phyloP scores from a whole-genome alignment of 1,140 invertebrate genomes.

The Hylyphantes graminicola region DNA sequence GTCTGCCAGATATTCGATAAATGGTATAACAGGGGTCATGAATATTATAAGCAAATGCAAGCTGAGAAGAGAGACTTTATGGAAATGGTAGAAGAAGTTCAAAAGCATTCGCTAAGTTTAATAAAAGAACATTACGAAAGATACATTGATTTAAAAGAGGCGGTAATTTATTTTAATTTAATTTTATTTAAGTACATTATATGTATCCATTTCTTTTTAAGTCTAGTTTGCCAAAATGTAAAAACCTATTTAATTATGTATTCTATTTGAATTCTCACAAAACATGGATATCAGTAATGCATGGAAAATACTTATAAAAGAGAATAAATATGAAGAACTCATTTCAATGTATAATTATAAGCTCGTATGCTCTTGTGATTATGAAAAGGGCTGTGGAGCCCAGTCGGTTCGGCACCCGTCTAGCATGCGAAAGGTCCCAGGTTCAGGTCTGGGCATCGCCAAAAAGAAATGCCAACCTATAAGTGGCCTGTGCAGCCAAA shows the following conservation, averaged over 20 bases:
- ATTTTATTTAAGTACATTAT: background rate
- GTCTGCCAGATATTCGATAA: constrained; percentile 25
- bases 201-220: background rate
- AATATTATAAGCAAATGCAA: constrained; percentile 30
- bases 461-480: no score
- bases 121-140: background rate
- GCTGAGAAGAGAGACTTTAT: constrained; percentile 16
- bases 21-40: constrained; percentile 11
- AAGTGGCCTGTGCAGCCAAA: no score
- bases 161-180: constrained; percentile 24
- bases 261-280: background rate
- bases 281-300: background rate
- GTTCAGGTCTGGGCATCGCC: no score
- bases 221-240: background rate
- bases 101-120: background rate
- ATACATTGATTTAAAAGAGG: constrained; percentile 15
- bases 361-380: no score
- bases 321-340: no score
- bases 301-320: background rate
- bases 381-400: no score
- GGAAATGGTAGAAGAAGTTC: constrained; percentile 7
- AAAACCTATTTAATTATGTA: background rate
- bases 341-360: no score
- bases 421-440: no score
- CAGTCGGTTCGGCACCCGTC: no score